These are phyloP conservation scores for Keiferia lycopersicella DNA, from an alignment of 2,888 invertebrate genomes.

Conservation along the genomic window DNA sequence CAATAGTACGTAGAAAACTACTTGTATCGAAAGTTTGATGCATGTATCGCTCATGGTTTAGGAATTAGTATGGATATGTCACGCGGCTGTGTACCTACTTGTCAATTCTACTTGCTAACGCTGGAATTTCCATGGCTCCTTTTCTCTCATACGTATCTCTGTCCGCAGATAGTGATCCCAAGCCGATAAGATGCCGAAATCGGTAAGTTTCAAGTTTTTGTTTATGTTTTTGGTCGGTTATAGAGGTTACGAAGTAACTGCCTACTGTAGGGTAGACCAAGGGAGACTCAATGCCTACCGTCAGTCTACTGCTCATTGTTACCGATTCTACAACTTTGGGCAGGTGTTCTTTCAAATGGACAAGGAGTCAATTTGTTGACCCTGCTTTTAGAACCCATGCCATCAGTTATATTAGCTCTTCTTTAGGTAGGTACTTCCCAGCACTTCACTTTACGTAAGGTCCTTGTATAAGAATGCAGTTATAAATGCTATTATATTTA, in stretches of 20 bases:
- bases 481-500: constrained; percentile 14
- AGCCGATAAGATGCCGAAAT: constrained; percentile 84
- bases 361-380: neutral
- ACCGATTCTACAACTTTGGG: constrained; percentile 71
- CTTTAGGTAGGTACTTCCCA: neutral
- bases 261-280: constrained; percentile 18
- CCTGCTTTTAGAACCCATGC: neutral
- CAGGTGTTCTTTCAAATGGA: constrained; percentile 40
- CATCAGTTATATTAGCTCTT: neutral
- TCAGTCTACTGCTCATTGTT: constrained; percentile 48
- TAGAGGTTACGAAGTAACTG: constrained; percentile 30
- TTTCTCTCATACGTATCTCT: constrained; percentile 54
- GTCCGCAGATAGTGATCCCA: constrained; percentile 76
- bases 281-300: too few relatives aligned
- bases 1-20: constrained; percentile 38
- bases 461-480: constrained; percentile 10
- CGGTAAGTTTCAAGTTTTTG: constrained; percentile 71
- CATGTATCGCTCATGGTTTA: constrained; percentile 40
- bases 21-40: constrained; percentile 36
- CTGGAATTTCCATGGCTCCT: constrained; percentile 50
- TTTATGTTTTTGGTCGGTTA: constrained; percentile 28
- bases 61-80: constrained; percentile 53
- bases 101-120: constrained; percentile 45
- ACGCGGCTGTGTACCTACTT: constrained; percentile 48
- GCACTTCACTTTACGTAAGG: constrained; percentile 4